phyloP scores from a whole-genome alignment of 2,888 invertebrate species.

The Stenolophus ochropezus region DNA sequence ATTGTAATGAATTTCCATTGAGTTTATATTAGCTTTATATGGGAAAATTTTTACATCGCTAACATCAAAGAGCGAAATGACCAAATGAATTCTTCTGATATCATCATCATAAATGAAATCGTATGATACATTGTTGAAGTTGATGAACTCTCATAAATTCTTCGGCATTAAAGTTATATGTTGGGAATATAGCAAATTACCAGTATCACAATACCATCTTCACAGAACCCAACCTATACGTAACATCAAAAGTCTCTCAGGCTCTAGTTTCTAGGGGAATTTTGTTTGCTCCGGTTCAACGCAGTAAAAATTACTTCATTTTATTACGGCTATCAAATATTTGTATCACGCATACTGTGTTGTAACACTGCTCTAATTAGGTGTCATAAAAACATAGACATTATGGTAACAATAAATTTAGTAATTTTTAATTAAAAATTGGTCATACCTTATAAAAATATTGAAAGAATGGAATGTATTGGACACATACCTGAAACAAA shows the following conservation, averaged over 20 bases:
- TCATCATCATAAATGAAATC: neutral
- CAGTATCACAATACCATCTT: constrained; percentile 32
- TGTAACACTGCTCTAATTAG: neutral
- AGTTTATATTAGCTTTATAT: neutral
- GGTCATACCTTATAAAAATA: neutral
- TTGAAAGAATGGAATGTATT: neutral
- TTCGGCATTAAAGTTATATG: constrained; percentile 30
- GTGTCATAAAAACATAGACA: neutral
- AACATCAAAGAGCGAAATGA: neutral
- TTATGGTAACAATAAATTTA: neutral
- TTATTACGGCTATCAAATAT: neutral
- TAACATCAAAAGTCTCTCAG: constrained; percentile 29
- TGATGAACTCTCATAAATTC: constrained; percentile 34
- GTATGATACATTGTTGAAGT: constrained; percentile 9
- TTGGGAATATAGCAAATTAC: constrained; percentile 37
- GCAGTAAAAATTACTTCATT: constrained; percentile 1
- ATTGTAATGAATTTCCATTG: neutral
- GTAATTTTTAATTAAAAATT: neutral
- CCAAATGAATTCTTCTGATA: neutral
- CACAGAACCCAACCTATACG: neutral
- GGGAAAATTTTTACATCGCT: neutral
- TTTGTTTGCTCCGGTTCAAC: neutral
- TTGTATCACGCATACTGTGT: neutral
- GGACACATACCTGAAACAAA: neutral
- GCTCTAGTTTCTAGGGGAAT: constrained; percentile 24